Conservation (phyloP, 1,140 invertebrate species). For the Saccostrea glomerata region DNA sequence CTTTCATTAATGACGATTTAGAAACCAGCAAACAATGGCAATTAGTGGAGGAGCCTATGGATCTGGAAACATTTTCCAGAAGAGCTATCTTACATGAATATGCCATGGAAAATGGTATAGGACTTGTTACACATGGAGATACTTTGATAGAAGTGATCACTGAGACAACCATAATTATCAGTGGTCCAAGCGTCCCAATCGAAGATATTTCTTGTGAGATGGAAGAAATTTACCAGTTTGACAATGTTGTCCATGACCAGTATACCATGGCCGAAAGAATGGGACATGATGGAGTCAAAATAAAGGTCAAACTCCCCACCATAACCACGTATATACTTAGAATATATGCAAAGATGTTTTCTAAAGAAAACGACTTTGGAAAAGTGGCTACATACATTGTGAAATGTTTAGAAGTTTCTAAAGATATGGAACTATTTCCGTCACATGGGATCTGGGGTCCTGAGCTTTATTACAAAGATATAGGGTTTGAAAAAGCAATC, state of each 20-base stretch:
- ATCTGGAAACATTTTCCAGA: constrained; percentile 32
- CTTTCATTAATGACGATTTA: constrained; percentile 70
- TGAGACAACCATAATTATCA: constrained; percentile 12
- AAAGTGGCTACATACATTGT: constrained; percentile 41
- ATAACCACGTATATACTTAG: background rate
- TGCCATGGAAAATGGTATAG: constrained; percentile 32
- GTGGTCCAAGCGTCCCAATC: constrained; percentile 17
- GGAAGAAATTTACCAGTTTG: constrained; percentile 28
- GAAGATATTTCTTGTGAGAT: constrained; percentile 10
- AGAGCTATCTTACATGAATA: constrained; percentile 32
- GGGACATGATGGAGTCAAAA: constrained; percentile 25
- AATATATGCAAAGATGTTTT: constrained; percentile 35
- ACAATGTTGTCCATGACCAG: background rate
- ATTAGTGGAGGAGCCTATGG: constrained; percentile 50
- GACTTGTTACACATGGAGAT: constrained; percentile 26
- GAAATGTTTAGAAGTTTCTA: constrained; percentile 19
- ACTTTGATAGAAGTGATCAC: constrained; percentile 20
- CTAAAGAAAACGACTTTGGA: constrained; percentile 34
- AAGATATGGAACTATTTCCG: background rate
- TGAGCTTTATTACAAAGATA: constrained; percentile 35
- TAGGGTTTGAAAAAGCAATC: constrained; percentile 38
- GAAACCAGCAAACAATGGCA: constrained; percentile 58
- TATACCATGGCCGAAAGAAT: constrained; percentile 22
- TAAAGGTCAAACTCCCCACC: constrained; percentile 6
- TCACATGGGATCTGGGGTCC: constrained; percentile 34